A percentile compares a stretch with the other conserved stretches of the same genome.
Conservation (phyloP, 2,797 vertebrate species). For the Enteromius unitaeniatus region DNA sequence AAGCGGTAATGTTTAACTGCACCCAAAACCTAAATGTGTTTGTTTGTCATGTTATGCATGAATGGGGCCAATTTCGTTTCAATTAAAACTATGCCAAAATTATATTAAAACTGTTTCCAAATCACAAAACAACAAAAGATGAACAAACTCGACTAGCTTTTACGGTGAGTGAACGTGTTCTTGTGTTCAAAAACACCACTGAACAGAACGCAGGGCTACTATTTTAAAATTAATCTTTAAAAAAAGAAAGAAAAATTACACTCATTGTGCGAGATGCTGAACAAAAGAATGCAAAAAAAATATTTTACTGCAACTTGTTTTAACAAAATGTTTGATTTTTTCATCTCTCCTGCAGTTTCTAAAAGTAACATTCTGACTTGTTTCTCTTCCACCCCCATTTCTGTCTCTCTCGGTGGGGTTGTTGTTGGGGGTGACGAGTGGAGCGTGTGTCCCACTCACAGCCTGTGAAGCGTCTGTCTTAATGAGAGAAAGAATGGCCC, state of each 20-base stretch:
- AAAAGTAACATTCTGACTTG: conserved; percentile 36
- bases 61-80: conserved; percentile 32
- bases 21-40: conserved; percentile 39
- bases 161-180: neutral
- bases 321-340: neutral
- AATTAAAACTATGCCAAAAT: conserved; percentile 45
- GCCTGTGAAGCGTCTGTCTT: conserved; percentile 85
- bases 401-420: conserved; percentile 70
- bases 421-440: conserved; percentile 82
- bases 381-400: conserved; percentile 71
- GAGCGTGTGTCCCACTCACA: conserved; percentile 81
- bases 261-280: neutral
- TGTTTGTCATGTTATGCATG: conserved; percentile 50
- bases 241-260: neutral
- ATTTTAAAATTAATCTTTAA: neutral
- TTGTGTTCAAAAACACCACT: neutral
- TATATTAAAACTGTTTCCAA: conserved; percentile 33
- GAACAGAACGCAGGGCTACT: neutral
- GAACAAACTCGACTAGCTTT: conserved; percentile 33
- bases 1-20: conserved; percentile 26
- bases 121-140: conserved; percentile 39
- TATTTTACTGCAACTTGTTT: neutral
- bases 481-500: conserved; percentile 58
- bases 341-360: conserved; percentile 53
- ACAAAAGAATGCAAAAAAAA: neutral